Evolutionary conservation across 2,888 invertebrate species (phyloP).

Genomic region (Dendrolimus pini): DNA sequence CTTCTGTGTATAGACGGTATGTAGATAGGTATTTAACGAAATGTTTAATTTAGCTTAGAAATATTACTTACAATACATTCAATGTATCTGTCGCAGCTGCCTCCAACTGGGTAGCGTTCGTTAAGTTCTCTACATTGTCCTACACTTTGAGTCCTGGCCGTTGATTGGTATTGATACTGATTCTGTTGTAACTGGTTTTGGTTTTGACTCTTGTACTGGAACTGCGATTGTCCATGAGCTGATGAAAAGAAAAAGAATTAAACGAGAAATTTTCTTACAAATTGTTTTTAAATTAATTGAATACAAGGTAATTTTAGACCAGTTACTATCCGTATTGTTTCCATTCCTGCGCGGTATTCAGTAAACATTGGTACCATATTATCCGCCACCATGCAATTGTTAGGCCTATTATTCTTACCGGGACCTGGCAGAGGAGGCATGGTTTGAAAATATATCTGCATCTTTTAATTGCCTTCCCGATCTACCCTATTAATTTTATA

Average conservation of each 20-base stretch:
- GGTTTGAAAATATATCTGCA: too few species aligned
- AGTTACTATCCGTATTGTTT: too few species aligned
- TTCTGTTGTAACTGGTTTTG: conserved; percentile 16
- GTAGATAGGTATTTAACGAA: background rate
- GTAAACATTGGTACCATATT: too few species aligned
- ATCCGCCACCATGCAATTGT: too few species aligned
- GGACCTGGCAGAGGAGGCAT: too few species aligned
- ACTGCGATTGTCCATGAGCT: conserved; percentile 31
- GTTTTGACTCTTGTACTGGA: conserved; percentile 11
- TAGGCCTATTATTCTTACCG: too few species aligned
- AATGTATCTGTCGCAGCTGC: conserved; percentile 85
- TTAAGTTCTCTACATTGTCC: conserved; percentile 80
- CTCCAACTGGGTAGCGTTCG: conserved; percentile 80
- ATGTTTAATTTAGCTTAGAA: background rate
- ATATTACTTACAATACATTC: conserved; percentile 77
- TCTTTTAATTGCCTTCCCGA: too few species aligned
- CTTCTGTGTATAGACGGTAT: too few species aligned
- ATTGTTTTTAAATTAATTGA: too few species aligned
- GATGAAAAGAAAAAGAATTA: conserved; percentile 11
- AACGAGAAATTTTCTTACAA: background rate
- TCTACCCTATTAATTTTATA: too few species aligned
- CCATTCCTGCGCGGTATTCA: too few species aligned
- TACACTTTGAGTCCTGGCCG: conserved; percentile 19
- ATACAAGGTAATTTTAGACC: too few species aligned
- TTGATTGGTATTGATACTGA: conserved; percentile 22